Evolutionary conservation across 2,113 vertebrate species (phyloP), one percentile per base, ranked within the genome.

Genomic region (Corvus hawaiiensis): DNA sequence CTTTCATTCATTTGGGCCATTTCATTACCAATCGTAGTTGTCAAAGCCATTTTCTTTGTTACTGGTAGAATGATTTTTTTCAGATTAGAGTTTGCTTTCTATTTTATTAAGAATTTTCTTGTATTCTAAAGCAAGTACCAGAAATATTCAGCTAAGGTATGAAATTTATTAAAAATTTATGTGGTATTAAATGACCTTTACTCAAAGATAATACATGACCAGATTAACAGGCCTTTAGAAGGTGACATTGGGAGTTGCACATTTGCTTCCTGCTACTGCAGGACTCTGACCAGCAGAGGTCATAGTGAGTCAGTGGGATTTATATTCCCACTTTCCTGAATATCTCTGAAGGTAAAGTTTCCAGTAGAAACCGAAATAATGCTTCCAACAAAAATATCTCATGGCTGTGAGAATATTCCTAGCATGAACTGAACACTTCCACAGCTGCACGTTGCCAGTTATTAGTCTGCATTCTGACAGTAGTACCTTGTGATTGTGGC

Each of bases 281-380:
- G 74, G 48, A 44, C 27, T 90, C 37, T 77, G 93, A 64, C 95
- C 95, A 96, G 95, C 78, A 96, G 96, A 96, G 93, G 95, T 95
- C 95, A 95, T 15, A 73, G 46, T 54, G 67, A 90, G 78, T 33
- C 67, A 93, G 75, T 66, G 67, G 24, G 71, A 94, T 86, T 83
- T 86, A 0, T 48, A 37, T 37, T 86, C 46, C 8, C 39, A 7
- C 3, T 85, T 83, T 63, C 62, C 37, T 63, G 17, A 24, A 30
- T 23, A 61, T 32, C 9, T 49, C 55, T 67, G 80, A 54, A 64
- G 77, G 41, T 73, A 33, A 87, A 76, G 5, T 19, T 62, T 93
- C 49, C 37, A 41, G 35, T 35, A 72, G 78, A 84, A 81, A 33
- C 3, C 0, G 1, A 91, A 95, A 41, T 44, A 64, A 73, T 59